Evolutionary conservation across 2,888 invertebrate genomes (phyloP).

Genomic region (Tricholauxania praeusta): DNA sequence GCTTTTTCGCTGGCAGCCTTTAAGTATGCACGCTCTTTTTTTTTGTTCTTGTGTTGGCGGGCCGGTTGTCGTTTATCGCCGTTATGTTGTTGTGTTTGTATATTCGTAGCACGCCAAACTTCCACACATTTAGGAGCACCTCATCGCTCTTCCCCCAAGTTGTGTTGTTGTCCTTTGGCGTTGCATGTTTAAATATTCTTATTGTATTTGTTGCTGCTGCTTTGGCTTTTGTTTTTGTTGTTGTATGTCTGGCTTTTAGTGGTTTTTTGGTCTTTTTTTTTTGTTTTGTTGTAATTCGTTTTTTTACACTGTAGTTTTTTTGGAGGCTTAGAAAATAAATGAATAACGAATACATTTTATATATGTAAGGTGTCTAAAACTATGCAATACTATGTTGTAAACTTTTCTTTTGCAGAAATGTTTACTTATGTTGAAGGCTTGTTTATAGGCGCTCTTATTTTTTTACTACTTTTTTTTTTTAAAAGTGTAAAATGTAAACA

Average conservation of each 20-base stretch:
- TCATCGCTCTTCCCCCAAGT: background rate
- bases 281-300: background rate
- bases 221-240: conserved; percentile 10
- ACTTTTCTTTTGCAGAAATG: too few relatives aligned
- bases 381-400: too few relatives aligned
- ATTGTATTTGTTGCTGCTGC: conserved; percentile 26
- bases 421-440: too few relatives aligned
- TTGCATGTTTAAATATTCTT: conserved; percentile 31
- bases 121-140: too few relatives aligned
- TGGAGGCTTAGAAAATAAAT: too few relatives aligned
- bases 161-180: conserved; percentile 10
- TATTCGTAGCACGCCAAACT: background rate
- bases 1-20: conserved; percentile 25
- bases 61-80: background rate
- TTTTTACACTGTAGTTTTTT: background rate
- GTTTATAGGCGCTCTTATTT: too few relatives aligned
- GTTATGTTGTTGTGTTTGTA: background rate
- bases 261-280: conserved; percentile 12
- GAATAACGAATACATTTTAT: too few relatives aligned
- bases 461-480: background rate
- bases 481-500: too few relatives aligned
- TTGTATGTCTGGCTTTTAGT: conserved; percentile 30
- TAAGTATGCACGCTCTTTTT: conserved; percentile 22
- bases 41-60: conserved; percentile 7
- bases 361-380: too few relatives aligned